Percentiles rank a stretch among this genome's conserved stretches.
phyloP scores from a whole-genome alignment of 2,888 invertebrate genomes.

The Chaetogeoica ovagalla region DNA sequence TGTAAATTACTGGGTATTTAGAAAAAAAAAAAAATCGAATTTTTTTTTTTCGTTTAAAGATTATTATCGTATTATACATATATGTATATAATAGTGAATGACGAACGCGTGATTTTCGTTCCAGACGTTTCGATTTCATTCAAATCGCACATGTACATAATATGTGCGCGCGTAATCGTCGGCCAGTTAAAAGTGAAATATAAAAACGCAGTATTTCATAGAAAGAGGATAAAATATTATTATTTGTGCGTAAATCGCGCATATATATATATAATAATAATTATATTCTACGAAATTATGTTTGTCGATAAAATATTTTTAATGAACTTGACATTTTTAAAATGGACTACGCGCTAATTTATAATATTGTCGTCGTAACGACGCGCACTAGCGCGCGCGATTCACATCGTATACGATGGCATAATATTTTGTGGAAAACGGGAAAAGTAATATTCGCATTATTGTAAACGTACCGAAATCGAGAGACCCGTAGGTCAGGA shows the following conservation, averaged over 20 bases:
- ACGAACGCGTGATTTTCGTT: background rate
- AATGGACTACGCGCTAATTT: background rate
- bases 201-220: background rate
- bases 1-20: no score
- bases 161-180: background rate
- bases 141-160: background rate
- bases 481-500: no score
- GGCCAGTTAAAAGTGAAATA: background rate
- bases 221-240: background rate
- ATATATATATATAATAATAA: no score
- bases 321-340: constrained; percentile 26
- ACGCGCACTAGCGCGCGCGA: no score
- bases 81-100: background rate
- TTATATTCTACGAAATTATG: background rate
- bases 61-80: no score
- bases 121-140: constrained; percentile 4
- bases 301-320: constrained; percentile 8
- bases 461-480: no score
- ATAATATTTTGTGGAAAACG: no score
- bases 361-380: background rate
- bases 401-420: no score
- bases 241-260: constrained; percentile 16
- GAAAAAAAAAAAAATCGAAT: no score
- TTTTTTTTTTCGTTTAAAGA: no score
- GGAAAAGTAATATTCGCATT: no score